Evolutionary conservation across 2,888 invertebrate species (phyloP), one percentile per base, ranked within the genome.

Genomic region (Campaea margaritaria): DNA sequence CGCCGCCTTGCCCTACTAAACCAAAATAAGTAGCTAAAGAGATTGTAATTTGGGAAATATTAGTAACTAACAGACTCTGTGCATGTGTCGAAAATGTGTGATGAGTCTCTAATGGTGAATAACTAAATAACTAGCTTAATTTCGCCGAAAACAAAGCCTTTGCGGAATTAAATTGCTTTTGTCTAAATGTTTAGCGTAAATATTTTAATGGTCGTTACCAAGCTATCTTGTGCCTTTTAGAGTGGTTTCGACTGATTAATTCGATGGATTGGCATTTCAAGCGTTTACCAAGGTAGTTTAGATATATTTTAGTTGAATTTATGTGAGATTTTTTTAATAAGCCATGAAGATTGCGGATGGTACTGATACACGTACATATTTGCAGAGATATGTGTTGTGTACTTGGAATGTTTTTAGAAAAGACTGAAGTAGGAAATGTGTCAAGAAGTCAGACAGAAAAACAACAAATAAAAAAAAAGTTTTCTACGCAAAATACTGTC

Each of bases 1-100:
- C 94, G 0, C 94, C 94, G 0, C 89, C 94, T 21, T 93, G 93
- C 31, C 94, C 94, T 0, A 74, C 74, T 3, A 75, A 79, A 34
- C 87, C 81, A 28, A 84, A 86, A 65, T 86, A 78, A 75, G 14
- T 9, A 28, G n/a, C 21, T 39, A 39, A n/a, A 36, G 1, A 36
- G 2, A 12, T 11, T 11, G 36, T 36, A 36, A 14, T 39, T 39
- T 39, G 13, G 3, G 13, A 13, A 39, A 39, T 34, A 3, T 9
- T 7, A 15, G 34, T 16, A n/a, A n/a, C 38, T 21, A 27, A 28
- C 9, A 14, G 14, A 38, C 12, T n/a, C 10, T 36, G 36, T 31
- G 7, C 27, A 27, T 27, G 7, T 27, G 27, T 27, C 2, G 7
- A 27, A 31, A 31, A 31, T 9, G 21, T 2, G 21, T 21, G 21